phyloP scores from a whole-genome alignment of 1,140 invertebrate species.

The Listronotus oregonensis region DNA sequence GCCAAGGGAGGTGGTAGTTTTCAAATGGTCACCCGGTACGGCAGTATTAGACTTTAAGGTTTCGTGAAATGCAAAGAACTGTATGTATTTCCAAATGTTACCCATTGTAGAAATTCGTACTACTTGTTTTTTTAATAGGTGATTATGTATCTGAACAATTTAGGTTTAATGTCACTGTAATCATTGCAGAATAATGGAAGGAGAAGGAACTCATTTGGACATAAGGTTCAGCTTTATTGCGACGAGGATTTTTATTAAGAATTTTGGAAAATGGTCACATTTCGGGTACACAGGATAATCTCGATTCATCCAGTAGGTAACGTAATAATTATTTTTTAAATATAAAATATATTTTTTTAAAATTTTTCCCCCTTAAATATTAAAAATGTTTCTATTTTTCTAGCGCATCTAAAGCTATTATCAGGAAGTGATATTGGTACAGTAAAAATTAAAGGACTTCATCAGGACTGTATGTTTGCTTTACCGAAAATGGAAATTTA shows the following conservation, averaged over 20 bases:
- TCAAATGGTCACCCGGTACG: too few relatives aligned
- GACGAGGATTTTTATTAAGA: conserved; percentile 36
- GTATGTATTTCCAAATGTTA: too few relatives aligned
- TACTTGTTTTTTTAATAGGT: too few relatives aligned
- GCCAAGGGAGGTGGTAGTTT: too few relatives aligned
- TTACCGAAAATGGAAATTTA: conserved; percentile 63
- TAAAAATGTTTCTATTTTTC: neutral
- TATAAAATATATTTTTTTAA: too few relatives aligned
- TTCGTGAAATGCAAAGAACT: too few relatives aligned
- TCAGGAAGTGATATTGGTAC: conserved; percentile 12
- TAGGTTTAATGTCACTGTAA: too few relatives aligned
- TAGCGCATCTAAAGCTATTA: conserved; percentile 7
- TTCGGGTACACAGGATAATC: conserved; percentile 32
- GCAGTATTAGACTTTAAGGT: too few relatives aligned
- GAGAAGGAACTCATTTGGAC: conserved; percentile 14
- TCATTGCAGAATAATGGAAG: conserved; percentile 4
- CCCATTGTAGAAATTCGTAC: too few relatives aligned
- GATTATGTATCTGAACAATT: too few relatives aligned
- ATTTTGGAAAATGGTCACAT: conserved; percentile 31
- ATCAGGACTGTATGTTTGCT: conserved; percentile 64
- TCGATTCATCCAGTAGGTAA: conserved; percentile 28
- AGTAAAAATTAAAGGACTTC: conserved; percentile 51
- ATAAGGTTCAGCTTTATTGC: conserved; percentile 28
- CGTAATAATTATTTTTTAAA: too few relatives aligned
- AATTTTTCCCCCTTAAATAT: too few relatives aligned